Percentiles rank a stretch among this genome's conserved stretches.
Conservation (phyloP, 1,140 invertebrate genomes). For the Macrostomum lignano region DNA sequence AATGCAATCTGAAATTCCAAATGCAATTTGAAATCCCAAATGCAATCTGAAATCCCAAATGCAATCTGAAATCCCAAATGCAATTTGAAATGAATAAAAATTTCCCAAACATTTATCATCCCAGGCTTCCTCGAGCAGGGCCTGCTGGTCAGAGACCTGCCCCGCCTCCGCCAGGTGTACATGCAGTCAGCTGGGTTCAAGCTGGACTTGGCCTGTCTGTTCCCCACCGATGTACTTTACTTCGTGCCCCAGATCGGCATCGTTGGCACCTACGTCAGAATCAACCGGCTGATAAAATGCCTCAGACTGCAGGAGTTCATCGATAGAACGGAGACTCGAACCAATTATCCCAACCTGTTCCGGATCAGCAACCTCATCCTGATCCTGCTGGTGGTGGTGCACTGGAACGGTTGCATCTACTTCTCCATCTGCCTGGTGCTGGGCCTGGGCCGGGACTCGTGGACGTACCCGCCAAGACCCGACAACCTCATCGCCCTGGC, state of each 20-base stretch:
- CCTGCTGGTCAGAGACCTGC: constrained; percentile 45
- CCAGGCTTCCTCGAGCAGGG: constrained; percentile 65
- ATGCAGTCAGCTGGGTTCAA: constrained; percentile 33
- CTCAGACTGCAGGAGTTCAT: constrained; percentile 30
- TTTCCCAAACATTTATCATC: not conserved
- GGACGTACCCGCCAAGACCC: constrained; percentile 34
- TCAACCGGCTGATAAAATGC: constrained; percentile 46
- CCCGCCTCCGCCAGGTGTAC: constrained; percentile 43
- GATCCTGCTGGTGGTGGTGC: constrained; percentile 59
- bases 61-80: no score
- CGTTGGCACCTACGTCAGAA: constrained; percentile 18
- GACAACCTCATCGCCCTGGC: no score
- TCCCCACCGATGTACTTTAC: constrained; percentile 53
- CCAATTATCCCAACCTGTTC: constrained; percentile 49
- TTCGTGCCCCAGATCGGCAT: constrained; percentile 37
- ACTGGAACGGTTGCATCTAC: constrained; percentile 75
- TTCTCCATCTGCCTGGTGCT: constrained; percentile 51
- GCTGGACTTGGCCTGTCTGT: constrained; percentile 38
- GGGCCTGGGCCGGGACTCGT: constrained; percentile 53
- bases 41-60: no score
- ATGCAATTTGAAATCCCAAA: no score
- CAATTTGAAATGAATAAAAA: no score
- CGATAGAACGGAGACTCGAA: constrained; percentile 59
- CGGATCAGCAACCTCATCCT: constrained; percentile 33
- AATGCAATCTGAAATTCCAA: no score